phyloP scores from a whole-genome alignment of 1,140 invertebrate species.

The Drosophila ironensis region DNA sequence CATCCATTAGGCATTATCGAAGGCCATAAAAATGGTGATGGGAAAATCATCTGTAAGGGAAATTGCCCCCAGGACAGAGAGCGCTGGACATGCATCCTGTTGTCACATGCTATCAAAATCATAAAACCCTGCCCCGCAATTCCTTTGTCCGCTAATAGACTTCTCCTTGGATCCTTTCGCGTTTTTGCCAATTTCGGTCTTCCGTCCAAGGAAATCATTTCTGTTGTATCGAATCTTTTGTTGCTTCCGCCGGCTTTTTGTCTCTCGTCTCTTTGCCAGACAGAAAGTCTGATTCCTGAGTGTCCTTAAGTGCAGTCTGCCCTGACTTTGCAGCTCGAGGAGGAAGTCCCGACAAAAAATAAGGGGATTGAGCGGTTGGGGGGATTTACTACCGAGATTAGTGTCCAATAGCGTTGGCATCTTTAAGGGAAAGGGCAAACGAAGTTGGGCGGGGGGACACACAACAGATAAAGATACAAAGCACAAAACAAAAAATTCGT shows the following conservation, averaged over 20 bases:
- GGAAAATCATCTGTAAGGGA: constrained; percentile 14
- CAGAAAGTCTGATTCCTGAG: constrained; percentile 56
- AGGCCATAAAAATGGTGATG: constrained; percentile 34
- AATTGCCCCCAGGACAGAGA: constrained; percentile 43
- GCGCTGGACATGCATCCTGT: constrained; percentile 39
- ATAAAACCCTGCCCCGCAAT: constrained; percentile 66
- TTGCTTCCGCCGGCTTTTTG: constrained; percentile 60
- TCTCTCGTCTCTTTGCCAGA: constrained; percentile 32
- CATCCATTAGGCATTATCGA: constrained; percentile 66
- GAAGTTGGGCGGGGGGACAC: not conserved
- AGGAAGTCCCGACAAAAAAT: not conserved
- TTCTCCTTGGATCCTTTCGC: constrained; percentile 42
- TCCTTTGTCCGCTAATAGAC: constrained; percentile 77
- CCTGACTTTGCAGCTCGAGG: constrained; percentile 23
- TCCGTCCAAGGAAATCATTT: constrained; percentile 76
- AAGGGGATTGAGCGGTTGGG: no score
- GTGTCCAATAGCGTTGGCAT: constrained; percentile 50
- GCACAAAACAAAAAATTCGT: constrained; percentile 33
- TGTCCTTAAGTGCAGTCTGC: constrained; percentile 66
- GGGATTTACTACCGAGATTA: constrained; percentile 44
- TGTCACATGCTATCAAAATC: constrained; percentile 76
- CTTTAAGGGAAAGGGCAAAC: constrained; percentile 23
- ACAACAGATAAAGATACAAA: constrained; percentile 4
- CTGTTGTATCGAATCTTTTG: constrained; percentile 79
- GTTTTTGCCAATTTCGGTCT: constrained; percentile 67